Conservation (phyloP, 92 coral and sea anemone genomes). For the Hydrozoanthus gracilis region DNA sequence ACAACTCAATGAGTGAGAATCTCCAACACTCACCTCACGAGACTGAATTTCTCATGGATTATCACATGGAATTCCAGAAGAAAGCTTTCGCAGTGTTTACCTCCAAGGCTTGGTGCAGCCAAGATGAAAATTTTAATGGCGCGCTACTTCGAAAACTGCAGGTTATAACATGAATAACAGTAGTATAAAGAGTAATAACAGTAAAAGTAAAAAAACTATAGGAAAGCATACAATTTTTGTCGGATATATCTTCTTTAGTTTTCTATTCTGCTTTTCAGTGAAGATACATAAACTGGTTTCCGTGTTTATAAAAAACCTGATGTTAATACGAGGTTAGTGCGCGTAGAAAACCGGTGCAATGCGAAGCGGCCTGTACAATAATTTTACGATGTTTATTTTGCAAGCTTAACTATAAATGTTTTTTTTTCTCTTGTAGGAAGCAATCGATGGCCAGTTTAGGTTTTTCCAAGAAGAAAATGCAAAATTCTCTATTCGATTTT, state of each 20-base stretch:
- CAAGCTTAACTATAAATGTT: background rate
- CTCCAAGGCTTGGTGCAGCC: slow-evolving; percentile 36
- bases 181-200: background rate
- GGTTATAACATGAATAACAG: background rate
- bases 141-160: background rate
- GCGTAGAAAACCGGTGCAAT: background rate
- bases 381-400: background rate
- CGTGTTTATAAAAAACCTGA: background rate
- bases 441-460: slow-evolving; percentile 16
- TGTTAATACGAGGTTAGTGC: background rate
- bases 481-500: slow-evolving; percentile 26
- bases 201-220: too few species aligned
- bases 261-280: background rate
- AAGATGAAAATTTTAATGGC: slow-evolving; percentile 29
- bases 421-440: background rate
- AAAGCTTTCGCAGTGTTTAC: slow-evolving; percentile 13
- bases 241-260: background rate
- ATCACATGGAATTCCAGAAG: slow-evolving; percentile 36
- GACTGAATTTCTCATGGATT: slow-evolving; percentile 12
- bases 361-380: background rate
- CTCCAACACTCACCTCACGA: slow-evolving; percentile 1
- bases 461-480: slow-evolving; percentile 16
- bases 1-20: background rate
- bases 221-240: too few species aligned
- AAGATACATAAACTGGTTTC: background rate